phyloP scores from a whole-genome alignment of 2,113 vertebrate species.

The Myocastor coypus region DNA sequence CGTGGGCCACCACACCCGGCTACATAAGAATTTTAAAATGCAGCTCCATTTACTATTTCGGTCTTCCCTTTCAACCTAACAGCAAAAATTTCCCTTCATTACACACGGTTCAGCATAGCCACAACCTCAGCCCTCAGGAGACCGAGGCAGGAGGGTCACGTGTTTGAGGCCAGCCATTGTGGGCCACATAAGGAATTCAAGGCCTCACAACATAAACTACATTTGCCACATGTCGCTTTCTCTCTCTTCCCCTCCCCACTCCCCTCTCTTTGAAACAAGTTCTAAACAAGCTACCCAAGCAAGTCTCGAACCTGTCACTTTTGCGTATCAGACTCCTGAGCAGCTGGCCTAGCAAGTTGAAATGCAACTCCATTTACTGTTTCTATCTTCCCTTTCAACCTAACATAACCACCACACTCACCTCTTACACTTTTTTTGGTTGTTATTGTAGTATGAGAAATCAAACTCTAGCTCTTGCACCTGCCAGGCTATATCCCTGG shows the following conservation, averaged over 20 bases:
- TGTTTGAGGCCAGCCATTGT: background rate
- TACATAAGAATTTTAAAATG: conserved; percentile 14
- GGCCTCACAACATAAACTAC: background rate
- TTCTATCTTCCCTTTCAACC: no score
- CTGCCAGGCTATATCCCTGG: no score
- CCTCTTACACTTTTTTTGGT: background rate
- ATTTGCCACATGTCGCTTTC: background rate
- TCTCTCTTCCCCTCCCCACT: background rate
- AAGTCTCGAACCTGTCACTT: background rate
- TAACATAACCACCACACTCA: background rate
- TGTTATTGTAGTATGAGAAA: no score
- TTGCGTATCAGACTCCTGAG: background rate
- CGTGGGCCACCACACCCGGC: no score
- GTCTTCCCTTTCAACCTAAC: conserved; percentile 28
- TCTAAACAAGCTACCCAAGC: background rate
- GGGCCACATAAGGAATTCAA: background rate
- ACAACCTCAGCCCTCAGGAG: background rate
- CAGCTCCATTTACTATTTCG: conserved; percentile 18
- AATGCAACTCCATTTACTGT: no score
- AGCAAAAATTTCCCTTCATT: background rate
- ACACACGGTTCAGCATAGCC: background rate
- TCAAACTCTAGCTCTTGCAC: no score
- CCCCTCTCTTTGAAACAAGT: background rate
- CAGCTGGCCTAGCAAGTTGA: background rate
- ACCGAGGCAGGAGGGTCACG: background rate